A percentile compares a stretch with the other conserved stretches of the same genome.
phyloP scores from a whole-genome alignment of 1,140 invertebrate genomes.

The Lordiphosa collinella region DNA sequence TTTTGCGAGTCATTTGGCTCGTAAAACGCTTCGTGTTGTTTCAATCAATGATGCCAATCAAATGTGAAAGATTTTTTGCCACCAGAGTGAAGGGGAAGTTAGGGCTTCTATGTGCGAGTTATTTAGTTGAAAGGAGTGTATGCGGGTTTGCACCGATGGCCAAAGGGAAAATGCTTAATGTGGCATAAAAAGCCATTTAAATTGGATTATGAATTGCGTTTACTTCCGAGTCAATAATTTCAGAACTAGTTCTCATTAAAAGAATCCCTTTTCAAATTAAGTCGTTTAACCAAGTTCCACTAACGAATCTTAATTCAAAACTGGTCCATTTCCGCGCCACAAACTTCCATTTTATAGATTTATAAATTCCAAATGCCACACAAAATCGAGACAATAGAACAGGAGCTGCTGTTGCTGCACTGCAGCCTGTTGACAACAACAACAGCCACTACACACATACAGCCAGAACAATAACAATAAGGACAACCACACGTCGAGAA shows the following conservation, averaged over 20 bases:
- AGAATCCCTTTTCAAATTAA: neutral
- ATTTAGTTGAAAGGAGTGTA: neutral
- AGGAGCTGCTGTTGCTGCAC: conserved; percentile 41
- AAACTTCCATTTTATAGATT: conserved; percentile 55
- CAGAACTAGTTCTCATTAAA: conserved; percentile 23
- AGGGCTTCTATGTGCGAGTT: neutral
- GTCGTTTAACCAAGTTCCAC: conserved; percentile 1
- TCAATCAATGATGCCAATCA: conserved; percentile 77
- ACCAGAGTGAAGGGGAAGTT: neutral
- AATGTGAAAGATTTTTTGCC: conserved; percentile 60
- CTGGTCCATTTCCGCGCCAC: conserved; percentile 9
- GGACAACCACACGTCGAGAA: conserved; percentile 55
- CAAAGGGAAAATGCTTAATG: no score
- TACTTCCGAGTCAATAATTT: neutral
- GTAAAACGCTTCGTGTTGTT: conserved; percentile 74
- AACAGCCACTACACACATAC: conserved; percentile 21
- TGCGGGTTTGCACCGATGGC: no score
- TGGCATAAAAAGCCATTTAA: no score
- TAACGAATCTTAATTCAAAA: neutral
- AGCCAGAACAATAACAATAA: conserved; percentile 43
- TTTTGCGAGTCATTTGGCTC: conserved; percentile 59
- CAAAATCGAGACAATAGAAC: conserved; percentile 45
- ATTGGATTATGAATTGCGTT: neutral
- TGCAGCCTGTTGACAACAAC: conserved; percentile 62
- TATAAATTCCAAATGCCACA: conserved; percentile 59